Conservation (phyloP, 92 coral and sea anemone genomes). For the Pocillopora meandrina region DNA sequence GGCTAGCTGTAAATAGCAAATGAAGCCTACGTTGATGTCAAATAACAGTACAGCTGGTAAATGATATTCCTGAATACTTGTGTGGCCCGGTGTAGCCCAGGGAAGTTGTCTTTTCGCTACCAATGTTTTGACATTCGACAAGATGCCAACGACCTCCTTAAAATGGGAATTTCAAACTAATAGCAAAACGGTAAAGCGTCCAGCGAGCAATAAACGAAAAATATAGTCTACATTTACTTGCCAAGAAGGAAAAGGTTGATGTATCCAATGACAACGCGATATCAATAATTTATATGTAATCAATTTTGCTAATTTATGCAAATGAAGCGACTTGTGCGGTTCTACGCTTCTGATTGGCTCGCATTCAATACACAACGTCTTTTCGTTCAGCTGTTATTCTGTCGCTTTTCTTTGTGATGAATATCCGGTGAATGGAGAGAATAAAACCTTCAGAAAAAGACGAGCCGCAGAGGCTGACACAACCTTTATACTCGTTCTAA, state of each 20-base stretch:
- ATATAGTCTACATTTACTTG: conserved; percentile 5
- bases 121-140: too few species aligned
- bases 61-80: too few species aligned
- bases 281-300: conserved; percentile 13
- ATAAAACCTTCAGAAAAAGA: conserved; percentile 15
- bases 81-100: too few species aligned
- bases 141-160: too few species aligned
- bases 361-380: conserved; percentile 43
- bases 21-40: too few species aligned
- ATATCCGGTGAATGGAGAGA: conserved; percentile 51
- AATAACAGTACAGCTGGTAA: too few species aligned
- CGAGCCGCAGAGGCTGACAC: conserved; percentile 25
- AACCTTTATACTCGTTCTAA: conserved; percentile 14
- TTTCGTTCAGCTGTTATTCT: conserved; percentile 62
- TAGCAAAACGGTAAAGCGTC: background rate
- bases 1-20: too few species aligned
- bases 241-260: background rate
- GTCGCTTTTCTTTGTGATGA: conserved; percentile 42
- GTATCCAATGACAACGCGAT: conserved; percentile 37
- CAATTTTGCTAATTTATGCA: conserved; percentile 29
- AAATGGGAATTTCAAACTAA: too few species aligned
- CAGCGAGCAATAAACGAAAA: background rate
- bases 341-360: conserved; percentile 54
- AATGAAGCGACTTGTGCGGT: conserved; percentile 1
- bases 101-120: too few species aligned